Evolutionary conservation across 2,888 invertebrate species (phyloP), one percentile per base, ranked within the genome.

Genomic region (Volucella zonaria): DNA sequence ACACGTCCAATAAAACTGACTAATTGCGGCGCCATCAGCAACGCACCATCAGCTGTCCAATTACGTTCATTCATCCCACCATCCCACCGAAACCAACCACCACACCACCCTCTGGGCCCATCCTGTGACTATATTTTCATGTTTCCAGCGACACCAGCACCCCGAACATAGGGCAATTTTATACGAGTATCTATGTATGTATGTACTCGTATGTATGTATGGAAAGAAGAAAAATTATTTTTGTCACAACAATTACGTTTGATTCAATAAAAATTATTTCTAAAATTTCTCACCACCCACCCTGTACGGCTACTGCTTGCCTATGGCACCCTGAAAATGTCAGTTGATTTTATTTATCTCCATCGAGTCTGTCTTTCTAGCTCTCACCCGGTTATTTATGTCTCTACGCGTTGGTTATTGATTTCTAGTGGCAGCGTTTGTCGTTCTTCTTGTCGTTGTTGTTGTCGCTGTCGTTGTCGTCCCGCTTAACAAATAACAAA

Each of bases 211-310:
- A 31, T 31, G 31, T 31, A 6, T 31, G 66, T 58, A 31, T 49
- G 45, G 11, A 31, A 56, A 40, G 61, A 59, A 71, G 42, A 40
- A 43, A 52, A 62, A 52, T 58, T 79, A 70, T 66, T 58, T 82
- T 68, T 14, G 70, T 66, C 52, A 70, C 66, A 66, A 67, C 79
- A 83, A 80, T 83, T 80, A 76, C 75, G 70, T 59, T 54, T 71
- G 71, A 83, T 80, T 83, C 71, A 74, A 76, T 80, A 83, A 79
- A 82, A 83, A 83, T 83, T 66, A 75, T 79, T 70, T 68, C 56
- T 51, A 14, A 49, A 73, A 71, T 47, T 51, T n/a, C 45, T 47
- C 40, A 23, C n/a, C 15, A 0, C 51, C 12, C 10, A 14, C 43
- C 67, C 40, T 23, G 11, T 15, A 8, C n/a, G 15, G 51, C 49